Percentiles rank a stretch among this genome's conserved stretches.
Evolutionary conservation across 2,888 invertebrate species (phyloP).

Genomic region (Epistrophe grossulariae): DNA sequence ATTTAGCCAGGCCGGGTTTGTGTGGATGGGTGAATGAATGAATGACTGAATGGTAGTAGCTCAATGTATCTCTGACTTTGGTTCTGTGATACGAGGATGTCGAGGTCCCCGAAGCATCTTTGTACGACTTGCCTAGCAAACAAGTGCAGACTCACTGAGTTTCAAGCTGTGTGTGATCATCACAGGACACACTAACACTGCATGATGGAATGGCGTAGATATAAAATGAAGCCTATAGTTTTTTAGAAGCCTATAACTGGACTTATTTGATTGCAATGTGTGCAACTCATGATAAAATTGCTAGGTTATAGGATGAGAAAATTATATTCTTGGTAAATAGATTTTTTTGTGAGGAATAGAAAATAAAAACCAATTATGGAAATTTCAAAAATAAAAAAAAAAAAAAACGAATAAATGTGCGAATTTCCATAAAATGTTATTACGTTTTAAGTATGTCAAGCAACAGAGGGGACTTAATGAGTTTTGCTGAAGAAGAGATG

Average conservation of each 20-base stretch:
- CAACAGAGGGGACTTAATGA: slow-evolving; percentile 52
- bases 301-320: slow-evolving; percentile 50
- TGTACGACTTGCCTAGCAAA: slow-evolving; percentile 59
- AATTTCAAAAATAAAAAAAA: slow-evolving; percentile 32
- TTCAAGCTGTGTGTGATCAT: slow-evolving; percentile 35
- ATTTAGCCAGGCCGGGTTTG: slow-evolving; percentile 48
- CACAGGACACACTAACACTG: slow-evolving; percentile 6
- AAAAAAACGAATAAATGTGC: slow-evolving; percentile 51
- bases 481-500: slow-evolving; percentile 23
- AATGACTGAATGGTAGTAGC: slow-evolving; percentile 51
- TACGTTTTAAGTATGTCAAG: slow-evolving; percentile 56
- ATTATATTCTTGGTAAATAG: slow-evolving; percentile 47
- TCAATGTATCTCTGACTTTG: slow-evolving; percentile 44
- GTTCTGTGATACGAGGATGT: slow-evolving; percentile 30
- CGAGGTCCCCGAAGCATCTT: slow-evolving; percentile 66
- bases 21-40: slow-evolving; percentile 45
- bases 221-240: slow-evolving; percentile 33
- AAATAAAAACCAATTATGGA: slow-evolving; percentile 50
- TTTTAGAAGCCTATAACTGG: slow-evolving; percentile 55
- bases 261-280: slow-evolving; percentile 72
- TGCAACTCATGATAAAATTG: slow-evolving; percentile 56
- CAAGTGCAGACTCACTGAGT: slow-evolving; percentile 44
- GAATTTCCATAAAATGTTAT: slow-evolving; percentile 62
- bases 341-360: slow-evolving; percentile 17
- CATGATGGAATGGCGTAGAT: slow-evolving; percentile 36